Evolutionary conservation across 1,140 invertebrate genomes (phyloP).

Genomic region (Nasonia longicornis): DNA sequence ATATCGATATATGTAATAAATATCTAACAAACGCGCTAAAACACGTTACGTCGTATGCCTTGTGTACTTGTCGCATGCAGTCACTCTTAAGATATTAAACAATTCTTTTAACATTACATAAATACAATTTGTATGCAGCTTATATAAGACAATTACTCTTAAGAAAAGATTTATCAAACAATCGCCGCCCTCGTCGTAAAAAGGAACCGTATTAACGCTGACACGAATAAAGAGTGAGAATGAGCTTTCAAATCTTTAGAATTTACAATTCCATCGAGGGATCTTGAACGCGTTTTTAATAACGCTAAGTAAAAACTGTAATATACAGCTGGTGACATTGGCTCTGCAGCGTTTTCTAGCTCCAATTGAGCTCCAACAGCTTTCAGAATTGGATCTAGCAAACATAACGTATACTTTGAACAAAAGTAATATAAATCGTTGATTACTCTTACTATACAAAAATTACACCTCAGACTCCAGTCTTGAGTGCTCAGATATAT

Average conservation of each 20-base stretch:
- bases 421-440: constrained; percentile 35
- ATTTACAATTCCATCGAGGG: constrained; percentile 8
- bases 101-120: constrained; percentile 16
- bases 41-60: constrained; percentile 13
- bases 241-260: constrained; percentile 12
- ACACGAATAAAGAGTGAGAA: background rate
- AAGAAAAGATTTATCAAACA: constrained; percentile 16
- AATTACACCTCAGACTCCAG: constrained; percentile 30
- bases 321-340: constrained; percentile 1
- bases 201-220: constrained; percentile 10
- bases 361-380: constrained; percentile 1
- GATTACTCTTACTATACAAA: constrained; percentile 43
- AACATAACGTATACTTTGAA: constrained; percentile 23
- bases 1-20: constrained; percentile 35
- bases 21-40: constrained; percentile 36
- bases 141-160: background rate
- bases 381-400: constrained; percentile 15
- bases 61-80: constrained; percentile 12
- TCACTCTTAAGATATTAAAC: constrained; percentile 18
- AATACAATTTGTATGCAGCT: background rate
- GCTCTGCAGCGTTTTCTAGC: background rate
- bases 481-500: constrained; percentile 28
- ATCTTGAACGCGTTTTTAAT: background rate
- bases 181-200: background rate
- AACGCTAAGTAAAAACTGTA: constrained; percentile 18